These are phyloP conservation scores for Tigriopus californicus DNA, from an alignment of 2,888 invertebrate species.

Conservation along the genomic window DNA sequence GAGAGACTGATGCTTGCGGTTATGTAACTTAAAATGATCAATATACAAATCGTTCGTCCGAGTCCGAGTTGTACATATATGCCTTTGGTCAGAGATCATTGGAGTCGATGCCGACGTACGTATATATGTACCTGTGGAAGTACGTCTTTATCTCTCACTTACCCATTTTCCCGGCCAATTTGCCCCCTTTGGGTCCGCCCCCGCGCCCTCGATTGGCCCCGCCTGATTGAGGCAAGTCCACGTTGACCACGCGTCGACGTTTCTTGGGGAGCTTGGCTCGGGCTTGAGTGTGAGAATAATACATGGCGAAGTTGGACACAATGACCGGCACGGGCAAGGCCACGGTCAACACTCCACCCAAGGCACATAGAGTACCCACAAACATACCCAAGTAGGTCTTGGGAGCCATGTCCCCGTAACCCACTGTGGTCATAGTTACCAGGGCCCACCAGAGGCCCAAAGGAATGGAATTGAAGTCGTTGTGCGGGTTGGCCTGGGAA, in stretches of 20 bases:
- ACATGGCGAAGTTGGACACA: slow-evolving; percentile 96
- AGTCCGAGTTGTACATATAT: neutral
- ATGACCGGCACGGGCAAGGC: slow-evolving; percentile 98
- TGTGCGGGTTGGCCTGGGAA: slow-evolving; percentile 55
- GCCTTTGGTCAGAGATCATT: neutral
- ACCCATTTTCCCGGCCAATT: slow-evolving; percentile 53
- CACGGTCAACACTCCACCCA: slow-evolving; percentile 95
- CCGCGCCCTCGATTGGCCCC: slow-evolving; percentile 33
- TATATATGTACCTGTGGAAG: neutral
- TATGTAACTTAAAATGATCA: too few species aligned
- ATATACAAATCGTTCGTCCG: too few species aligned
- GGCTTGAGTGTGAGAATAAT: slow-evolving; percentile 80
- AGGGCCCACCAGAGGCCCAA: slow-evolving; percentile 96
- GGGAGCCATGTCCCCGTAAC: slow-evolving; percentile 96
- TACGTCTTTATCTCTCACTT: slow-evolving; percentile 26
- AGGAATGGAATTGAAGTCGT: slow-evolving; percentile 96
- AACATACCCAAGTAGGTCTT: slow-evolving; percentile 98
- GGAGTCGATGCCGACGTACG: too few species aligned
- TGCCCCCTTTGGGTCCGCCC: slow-evolving; percentile 24
- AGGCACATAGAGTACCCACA: slow-evolving; percentile 89
- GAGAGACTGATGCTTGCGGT: too few species aligned
- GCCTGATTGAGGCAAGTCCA: slow-evolving; percentile 60
- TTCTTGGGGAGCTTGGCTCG: slow-evolving; percentile 97
- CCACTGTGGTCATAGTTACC: slow-evolving; percentile 96
- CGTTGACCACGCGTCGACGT: slow-evolving; percentile 82